phyloP scores from a whole-genome alignment of 2,888 invertebrate genomes.

The Neoaliturus tenellus region DNA sequence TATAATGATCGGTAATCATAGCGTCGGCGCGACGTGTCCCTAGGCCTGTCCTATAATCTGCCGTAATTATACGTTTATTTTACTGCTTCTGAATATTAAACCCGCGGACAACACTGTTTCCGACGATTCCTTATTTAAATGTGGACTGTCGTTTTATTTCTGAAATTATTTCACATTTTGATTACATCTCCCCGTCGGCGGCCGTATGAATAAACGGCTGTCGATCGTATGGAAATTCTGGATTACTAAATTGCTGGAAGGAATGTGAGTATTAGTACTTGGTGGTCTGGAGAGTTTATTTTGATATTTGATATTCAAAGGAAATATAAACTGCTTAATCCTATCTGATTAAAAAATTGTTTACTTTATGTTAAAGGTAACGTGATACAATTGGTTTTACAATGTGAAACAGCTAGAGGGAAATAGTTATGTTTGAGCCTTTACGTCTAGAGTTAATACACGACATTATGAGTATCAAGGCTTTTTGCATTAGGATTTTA shows the following conservation, averaged over 20 bases:
- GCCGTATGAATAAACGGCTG: slow-evolving; percentile 26
- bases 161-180: slow-evolving; percentile 45
- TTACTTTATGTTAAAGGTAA: no score
- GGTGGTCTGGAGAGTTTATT: not conserved
- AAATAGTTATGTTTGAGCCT: no score
- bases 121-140: slow-evolving; percentile 52
- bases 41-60: slow-evolving; percentile 54
- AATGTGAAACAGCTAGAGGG: no score
- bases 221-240: slow-evolving; percentile 35
- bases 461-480: no score
- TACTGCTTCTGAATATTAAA: slow-evolving; percentile 56
- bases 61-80: slow-evolving; percentile 51
- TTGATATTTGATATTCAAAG: not conserved
- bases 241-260: not conserved
- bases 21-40: slow-evolving; percentile 31
- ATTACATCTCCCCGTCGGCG: slow-evolving; percentile 47
- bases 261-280: not conserved
- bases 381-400: no score
- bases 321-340: no score
- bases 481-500: no score
- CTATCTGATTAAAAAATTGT: no score
- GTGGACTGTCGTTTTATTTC: slow-evolving; percentile 44
- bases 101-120: slow-evolving; percentile 52
- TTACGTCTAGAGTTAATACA: no score
- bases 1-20: slow-evolving; percentile 55